These are phyloP conservation scores for Silurus aristotelis DNA, from an alignment of 2,797 vertebrate genomes.

Conservation along the genomic window DNA sequence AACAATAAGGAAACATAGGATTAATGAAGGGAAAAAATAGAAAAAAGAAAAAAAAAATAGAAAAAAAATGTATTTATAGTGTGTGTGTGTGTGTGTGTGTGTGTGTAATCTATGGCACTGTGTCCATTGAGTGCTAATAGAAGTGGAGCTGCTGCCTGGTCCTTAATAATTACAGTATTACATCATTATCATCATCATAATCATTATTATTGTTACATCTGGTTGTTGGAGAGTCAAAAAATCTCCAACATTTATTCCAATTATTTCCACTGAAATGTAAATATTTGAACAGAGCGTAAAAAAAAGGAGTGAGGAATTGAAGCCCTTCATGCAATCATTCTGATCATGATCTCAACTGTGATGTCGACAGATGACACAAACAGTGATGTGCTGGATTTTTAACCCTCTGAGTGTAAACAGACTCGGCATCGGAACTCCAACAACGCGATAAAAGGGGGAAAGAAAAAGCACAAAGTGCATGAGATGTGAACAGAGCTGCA, in stretches of 20 bases:
- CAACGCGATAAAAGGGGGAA: background rate
- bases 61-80: background rate
- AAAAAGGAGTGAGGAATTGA: background rate
- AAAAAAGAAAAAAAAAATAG: background rate
- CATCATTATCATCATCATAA: no score
- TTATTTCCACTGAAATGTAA: background rate
- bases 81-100: no score
- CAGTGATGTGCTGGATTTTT: slow-evolving; percentile 20
- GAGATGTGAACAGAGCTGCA: slow-evolving; percentile 36
- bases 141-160: background rate
- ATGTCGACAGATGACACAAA: background rate
- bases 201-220: no score
- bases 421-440: background rate
- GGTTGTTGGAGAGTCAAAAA: background rate
- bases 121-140: background rate
- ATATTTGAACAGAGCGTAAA: background rate
- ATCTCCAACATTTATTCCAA: background rate
- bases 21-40: background rate
- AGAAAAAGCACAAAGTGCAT: slow-evolving; percentile 28
- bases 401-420: slow-evolving; percentile 20
- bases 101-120: background rate
- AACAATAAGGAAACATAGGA: background rate
- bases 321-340: background rate
- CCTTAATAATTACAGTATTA: no score
- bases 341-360: no score